Percentiles rank a stretch among this genome's conserved stretches.
phyloP scores from a whole-genome alignment of 2,113 vertebrate genomes.

The Orycteropus afer region DNA sequence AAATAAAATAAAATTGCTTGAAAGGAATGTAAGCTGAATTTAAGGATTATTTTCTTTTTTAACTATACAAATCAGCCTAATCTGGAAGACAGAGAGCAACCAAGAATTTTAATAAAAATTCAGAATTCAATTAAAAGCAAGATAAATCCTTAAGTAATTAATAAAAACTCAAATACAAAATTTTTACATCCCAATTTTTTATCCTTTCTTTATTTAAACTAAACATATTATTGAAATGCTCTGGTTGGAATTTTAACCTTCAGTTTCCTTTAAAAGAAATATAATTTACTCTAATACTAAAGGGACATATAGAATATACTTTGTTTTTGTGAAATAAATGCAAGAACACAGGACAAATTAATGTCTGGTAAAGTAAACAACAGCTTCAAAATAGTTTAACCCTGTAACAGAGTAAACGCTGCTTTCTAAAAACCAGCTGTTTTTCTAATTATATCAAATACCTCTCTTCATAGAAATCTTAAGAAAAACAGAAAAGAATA shows the following conservation, averaged over 20 bases:
- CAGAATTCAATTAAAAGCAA: slow-evolving; percentile 30
- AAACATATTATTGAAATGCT: not conserved
- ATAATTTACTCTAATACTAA: slow-evolving; percentile 14
- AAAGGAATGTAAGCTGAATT: not conserved
- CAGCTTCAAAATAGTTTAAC: slow-evolving; percentile 14
- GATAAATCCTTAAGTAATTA: not conserved
- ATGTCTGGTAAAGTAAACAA: slow-evolving; percentile 5
- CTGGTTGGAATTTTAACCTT: not conserved
- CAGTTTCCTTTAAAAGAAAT: slow-evolving; percentile 2
- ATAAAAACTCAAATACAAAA: slow-evolving; percentile 12
- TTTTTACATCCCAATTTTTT: not conserved
- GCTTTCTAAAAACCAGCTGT: not conserved
- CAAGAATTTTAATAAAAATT: slow-evolving; percentile 39
- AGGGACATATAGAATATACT: not conserved
- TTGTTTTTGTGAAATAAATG: slow-evolving; percentile 7
- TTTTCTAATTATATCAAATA: slow-evolving; percentile 32
- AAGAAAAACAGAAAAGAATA: not conserved
- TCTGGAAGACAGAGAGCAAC: not conserved
- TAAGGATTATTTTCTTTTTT: slow-evolving; percentile 14
- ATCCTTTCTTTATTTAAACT: not conserved
- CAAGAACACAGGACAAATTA: not conserved
- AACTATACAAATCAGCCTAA: slow-evolving; percentile 8
- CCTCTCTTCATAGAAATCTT: not conserved
- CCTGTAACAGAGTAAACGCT: not conserved
- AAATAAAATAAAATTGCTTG: not conserved